Evolutionary conservation across 2,888 invertebrate genomes (phyloP), one percentile per base, ranked within the genome.

Genomic region (Odontothrips loti): DNA sequence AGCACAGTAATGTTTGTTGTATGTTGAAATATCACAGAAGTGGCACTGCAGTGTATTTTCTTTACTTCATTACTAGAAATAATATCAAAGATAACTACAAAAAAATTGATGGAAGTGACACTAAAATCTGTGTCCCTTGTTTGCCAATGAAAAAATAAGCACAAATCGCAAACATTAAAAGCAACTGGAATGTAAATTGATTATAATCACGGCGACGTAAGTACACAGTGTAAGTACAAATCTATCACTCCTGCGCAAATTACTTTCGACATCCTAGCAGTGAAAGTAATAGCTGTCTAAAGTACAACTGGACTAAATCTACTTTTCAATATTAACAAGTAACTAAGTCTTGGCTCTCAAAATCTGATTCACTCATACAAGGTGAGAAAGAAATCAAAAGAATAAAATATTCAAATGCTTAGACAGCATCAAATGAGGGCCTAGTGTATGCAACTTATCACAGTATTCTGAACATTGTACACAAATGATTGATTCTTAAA

Each of bases 111-210:
- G 68, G 34, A 75, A 80, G 47, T 79, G 79, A 79, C 58, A 81
- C n/a, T 81, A 27, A 23, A 43, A 80, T 79, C 79, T 81, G 47
- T 79, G 79, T 20, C 23, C 12, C 17, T 29, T 75, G 48, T 79
- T 23, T 79, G 79, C 63, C 48, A 81, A 75, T 47, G 58, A 78
- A 81, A 81, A 79, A 68, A 27, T 58, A 79, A 81, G 79, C 81
- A 81, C 63, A 79, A 81, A 27, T 79, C 79, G 63, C 68, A 81
- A 75, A 79, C 63, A 58, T 81, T 79, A 58, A 23, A 63, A 79
- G 75, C 79, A 81, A 63, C 68, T 75, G 68, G 68, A 75, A 75
- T 75, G 68, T 75, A 75, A 27, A 75, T 75, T 75, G 23, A 75
- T 75, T 75, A 75, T 75, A 75, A 10, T 75, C 23, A 75, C 12